phyloP scores from a whole-genome alignment of 1,140 invertebrate species.

The Drosophila oshimai region DNA sequence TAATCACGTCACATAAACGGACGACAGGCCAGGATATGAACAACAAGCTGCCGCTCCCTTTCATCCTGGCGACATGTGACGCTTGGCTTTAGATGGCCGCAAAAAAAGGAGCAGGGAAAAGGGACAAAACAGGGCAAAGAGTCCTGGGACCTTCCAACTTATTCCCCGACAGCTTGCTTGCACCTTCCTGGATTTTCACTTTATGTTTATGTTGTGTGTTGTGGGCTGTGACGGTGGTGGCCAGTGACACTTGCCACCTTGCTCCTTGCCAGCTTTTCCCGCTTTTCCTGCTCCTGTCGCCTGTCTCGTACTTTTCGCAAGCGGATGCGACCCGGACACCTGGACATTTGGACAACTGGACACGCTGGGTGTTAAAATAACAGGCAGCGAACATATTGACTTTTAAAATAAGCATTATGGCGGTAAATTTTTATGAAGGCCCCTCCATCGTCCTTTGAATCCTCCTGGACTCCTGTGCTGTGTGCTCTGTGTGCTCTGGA shows the following conservation, averaged over 20 bases:
- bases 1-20: slow-evolving; percentile 77
- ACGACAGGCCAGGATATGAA: slow-evolving; percentile 68
- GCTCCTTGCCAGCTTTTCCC: slow-evolving; percentile 18
- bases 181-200: slow-evolving; percentile 57
- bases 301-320: slow-evolving; percentile 46
- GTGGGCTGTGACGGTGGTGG: slow-evolving; percentile 46
- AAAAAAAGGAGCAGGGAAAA: slow-evolving; percentile 8
- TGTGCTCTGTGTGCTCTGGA: slow-evolving; percentile 49
- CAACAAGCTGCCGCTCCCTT: slow-evolving; percentile 15
- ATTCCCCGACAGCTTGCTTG: slow-evolving; percentile 26
- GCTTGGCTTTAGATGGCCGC: slow-evolving; percentile 71
- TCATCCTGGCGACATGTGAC: slow-evolving; percentile 65
- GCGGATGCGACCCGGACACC: slow-evolving; percentile 55
- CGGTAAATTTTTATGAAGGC: slow-evolving; percentile 77
- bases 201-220: slow-evolving; percentile 68
- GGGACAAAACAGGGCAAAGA: background rate
- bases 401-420: slow-evolving; percentile 80
- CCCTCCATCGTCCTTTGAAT: background rate
- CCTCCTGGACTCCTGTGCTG: background rate
- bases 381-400: slow-evolving; percentile 77
- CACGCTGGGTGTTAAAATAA: slow-evolving; percentile 79
- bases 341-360: slow-evolving; percentile 62
- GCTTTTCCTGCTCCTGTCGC: slow-evolving; percentile 45
- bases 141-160: slow-evolving; percentile 10
- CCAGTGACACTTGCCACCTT: slow-evolving; percentile 56